These are phyloP conservation scores for Chaunax sp. DNA, from an alignment of 2,797 vertebrate species.

Conservation along the genomic window DNA sequence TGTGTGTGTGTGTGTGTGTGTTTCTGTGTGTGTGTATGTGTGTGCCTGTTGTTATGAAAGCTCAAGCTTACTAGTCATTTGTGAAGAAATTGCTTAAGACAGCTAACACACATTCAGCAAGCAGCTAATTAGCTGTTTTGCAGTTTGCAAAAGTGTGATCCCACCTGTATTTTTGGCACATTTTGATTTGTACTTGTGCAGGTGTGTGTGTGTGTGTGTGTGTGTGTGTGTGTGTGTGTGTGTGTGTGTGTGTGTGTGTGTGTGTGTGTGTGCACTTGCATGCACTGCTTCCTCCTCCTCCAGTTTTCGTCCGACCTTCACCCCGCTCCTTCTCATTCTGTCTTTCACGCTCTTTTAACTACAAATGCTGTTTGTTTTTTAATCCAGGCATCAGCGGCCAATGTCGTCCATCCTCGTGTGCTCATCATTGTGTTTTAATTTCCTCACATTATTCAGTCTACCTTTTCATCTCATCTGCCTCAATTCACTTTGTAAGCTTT, in stretches of 20 bases:
- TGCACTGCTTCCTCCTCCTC: no score
- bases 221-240: not conserved
- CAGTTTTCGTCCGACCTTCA: no score
- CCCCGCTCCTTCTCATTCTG: not conserved
- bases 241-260: not conserved
- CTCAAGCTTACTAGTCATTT: constrained; percentile 42
- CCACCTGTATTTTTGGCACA: constrained; percentile 10
- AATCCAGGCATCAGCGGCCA: not conserved
- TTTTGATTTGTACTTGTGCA: not conserved
- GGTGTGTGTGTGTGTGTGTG: not conserved
- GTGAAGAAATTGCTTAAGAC: constrained; percentile 38
- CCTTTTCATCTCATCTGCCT: constrained; percentile 23
- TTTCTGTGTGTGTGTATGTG: not conserved
- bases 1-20: constrained; percentile 14
- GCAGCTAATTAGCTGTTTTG: constrained; percentile 48
- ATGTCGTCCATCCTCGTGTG: not conserved
- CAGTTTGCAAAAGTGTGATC: constrained; percentile 26
- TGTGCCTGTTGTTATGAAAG: not conserved
- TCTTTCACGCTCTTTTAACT: constrained; percentile 13
- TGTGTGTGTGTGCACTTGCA: not conserved
- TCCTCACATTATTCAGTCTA: no score
- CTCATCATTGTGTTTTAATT: not conserved
- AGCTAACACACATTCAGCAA: constrained; percentile 4
- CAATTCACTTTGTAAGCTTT: constrained; percentile 25
- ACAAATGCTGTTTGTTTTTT: not conserved